phyloP scores from a whole-genome alignment of 2,113 vertebrate species.

The Microtus oregoni region DNA sequence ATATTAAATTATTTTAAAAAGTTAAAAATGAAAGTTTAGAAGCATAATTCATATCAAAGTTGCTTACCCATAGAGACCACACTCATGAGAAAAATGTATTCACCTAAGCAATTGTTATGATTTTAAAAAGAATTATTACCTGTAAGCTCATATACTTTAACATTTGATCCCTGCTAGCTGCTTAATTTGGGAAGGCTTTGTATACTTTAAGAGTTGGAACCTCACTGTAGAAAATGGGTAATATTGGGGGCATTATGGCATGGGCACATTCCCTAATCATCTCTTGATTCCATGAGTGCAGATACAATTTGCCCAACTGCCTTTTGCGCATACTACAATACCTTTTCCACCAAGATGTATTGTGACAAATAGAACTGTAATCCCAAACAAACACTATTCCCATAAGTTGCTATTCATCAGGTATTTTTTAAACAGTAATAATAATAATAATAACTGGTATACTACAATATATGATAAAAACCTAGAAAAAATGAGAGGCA shows the following conservation, averaged over 20 bases:
- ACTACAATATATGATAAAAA: background rate
- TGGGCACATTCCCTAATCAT: background rate
- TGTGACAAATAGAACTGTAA: background rate
- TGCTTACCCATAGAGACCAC: background rate
- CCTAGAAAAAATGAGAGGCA: background rate
- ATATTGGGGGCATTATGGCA: background rate
- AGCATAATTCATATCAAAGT: background rate
- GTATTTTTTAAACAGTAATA: background rate
- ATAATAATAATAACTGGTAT: background rate
- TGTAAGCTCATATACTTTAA: background rate
- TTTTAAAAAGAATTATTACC: background rate
- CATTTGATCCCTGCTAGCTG: background rate
- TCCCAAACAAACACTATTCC: background rate
- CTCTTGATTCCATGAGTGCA: too few relatives aligned
- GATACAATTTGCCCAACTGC: background rate
- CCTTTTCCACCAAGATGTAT: background rate
- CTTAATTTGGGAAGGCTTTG: background rate
- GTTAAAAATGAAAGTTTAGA: background rate
- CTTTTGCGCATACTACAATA: background rate
- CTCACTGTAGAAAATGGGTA: background rate
- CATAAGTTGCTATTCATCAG: background rate
- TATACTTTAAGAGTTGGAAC: background rate
- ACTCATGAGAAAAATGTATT: background rate
- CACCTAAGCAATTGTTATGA: background rate
- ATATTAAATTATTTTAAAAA: background rate